Base-by-base conservation (phyloP, 1,140 invertebrate species). In the Cherax quadricarinatus region DNA sequence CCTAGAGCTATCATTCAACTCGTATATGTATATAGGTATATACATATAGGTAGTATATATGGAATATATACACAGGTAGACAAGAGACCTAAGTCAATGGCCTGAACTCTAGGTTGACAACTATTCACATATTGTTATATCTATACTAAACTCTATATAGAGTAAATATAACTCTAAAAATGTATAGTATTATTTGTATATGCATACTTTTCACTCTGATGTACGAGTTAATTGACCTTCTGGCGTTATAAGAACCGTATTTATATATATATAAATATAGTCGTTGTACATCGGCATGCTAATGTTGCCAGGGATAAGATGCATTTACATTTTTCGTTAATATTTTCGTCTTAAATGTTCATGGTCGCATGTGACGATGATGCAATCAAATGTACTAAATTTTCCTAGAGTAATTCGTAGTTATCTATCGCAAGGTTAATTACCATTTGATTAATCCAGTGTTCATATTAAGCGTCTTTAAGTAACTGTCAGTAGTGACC, bases 61-160 rank as follows among this genome's bases (percentile, higher is more conserved):
- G 7, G 14, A 10, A 3, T 57, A 57, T 57, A 57, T 57, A 57
- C 14, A 57, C 14, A 57, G 7, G 53, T 57, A 57, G 7, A 57
- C 79, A 81, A 81, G 79, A 48, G 79, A 81, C 79, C 4, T 81
- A 81, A 81, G 79, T 81, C 79, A 81, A 81, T 81, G 79, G 14
- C 79, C 79, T 81, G 21, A 51, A 12, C 48, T 6, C 14, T 12
- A 6, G 30, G 78, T 30, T 81, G 10, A 6, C 79, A 51, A 30
- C 51, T 81, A 14, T 14, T 4, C 18, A 51, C 18, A 81, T 66
- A 18, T 18, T 10, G 1, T 75, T 24, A 21, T 75, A 75, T 75
- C 5, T 30, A 24, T 30, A 75, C 5, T 75, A 10, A 9, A 30
- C 70, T 12, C 18, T 21, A 30, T n/a, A 75, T 6, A 0, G 30